Evolutionary conservation across 1,140 invertebrate genomes (phyloP).

Genomic region (Brachionus asplanchnoidis): DNA sequence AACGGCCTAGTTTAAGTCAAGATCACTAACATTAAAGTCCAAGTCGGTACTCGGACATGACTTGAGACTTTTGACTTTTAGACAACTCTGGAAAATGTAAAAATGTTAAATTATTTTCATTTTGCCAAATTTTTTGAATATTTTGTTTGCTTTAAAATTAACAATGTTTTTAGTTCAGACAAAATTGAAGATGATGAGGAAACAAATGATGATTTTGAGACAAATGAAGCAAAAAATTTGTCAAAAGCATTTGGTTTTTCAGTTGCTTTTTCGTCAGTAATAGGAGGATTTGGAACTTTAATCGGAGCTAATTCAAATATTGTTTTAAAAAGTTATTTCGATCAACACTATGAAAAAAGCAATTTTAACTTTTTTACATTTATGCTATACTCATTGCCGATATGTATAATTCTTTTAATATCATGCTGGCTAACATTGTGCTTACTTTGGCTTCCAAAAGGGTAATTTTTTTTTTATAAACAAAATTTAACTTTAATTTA

Average conservation of each 20-base stretch:
- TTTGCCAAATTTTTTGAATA: not conserved
- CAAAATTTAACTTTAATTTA: not conserved
- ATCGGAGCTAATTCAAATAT: constrained; percentile 84
- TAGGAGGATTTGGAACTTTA: constrained; percentile 77
- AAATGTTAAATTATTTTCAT: too few relatives aligned
- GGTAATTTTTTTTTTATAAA: not conserved
- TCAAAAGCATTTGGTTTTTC: constrained; percentile 56
- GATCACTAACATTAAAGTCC: too few relatives aligned
- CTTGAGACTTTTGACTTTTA: too few relatives aligned
- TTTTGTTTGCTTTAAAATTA: not conserved
- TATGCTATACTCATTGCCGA: not conserved
- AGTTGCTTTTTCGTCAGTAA: constrained; percentile 72
- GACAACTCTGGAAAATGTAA: too few relatives aligned
- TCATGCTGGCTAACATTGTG: not conserved
- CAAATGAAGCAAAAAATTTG: constrained; percentile 5
- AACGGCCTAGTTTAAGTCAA: too few relatives aligned
- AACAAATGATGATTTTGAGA: not conserved
- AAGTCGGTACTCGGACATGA: too few relatives aligned
- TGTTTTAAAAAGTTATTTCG: constrained; percentile 71
- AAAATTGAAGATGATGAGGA: not conserved
- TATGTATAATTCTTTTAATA: not conserved
- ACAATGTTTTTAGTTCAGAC: not conserved
- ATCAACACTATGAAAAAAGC: constrained; percentile 47
- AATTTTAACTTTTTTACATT: constrained; percentile 1
- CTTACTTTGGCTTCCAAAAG: constrained; percentile 1